phyloP scores from a whole-genome alignment of 2,797 vertebrate species.

The Pangasius larnaudii region DNA sequence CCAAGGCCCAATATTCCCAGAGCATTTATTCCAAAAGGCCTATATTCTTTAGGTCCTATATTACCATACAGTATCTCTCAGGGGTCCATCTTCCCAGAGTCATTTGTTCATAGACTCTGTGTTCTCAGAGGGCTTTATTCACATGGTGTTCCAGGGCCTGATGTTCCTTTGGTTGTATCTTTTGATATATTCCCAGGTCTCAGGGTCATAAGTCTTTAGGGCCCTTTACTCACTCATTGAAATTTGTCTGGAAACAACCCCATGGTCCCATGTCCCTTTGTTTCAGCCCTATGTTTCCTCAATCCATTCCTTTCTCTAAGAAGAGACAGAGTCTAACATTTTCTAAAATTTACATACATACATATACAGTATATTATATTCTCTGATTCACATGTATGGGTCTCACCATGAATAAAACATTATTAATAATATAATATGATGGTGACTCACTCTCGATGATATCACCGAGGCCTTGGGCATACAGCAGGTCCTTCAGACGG shows the following conservation, averaged over 20 bases:
- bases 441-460: constrained; percentile 94
- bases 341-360: neutral
- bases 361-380: neutral
- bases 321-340: neutral
- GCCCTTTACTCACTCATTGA: neutral
- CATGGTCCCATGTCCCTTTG: neutral
- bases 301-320: neutral
- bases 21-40: neutral
- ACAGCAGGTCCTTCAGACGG: constrained; percentile 93
- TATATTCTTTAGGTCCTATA: neutral
- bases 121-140: neutral
- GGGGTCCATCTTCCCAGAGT: neutral
- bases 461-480: constrained; percentile 93
- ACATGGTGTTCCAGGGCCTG: neutral
- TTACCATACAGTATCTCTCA: neutral
- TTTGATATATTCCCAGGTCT: neutral
- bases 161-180: neutral
- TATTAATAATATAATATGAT: neutral
- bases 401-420: neutral
- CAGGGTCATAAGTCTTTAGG: neutral
- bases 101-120: neutral
- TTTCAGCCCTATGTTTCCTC: neutral
- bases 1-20: neutral
- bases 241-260: neutral
- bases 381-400: neutral